phyloP scores from a whole-genome alignment of 2,888 invertebrate species.

The Himalopsyche kuldschensis region DNA sequence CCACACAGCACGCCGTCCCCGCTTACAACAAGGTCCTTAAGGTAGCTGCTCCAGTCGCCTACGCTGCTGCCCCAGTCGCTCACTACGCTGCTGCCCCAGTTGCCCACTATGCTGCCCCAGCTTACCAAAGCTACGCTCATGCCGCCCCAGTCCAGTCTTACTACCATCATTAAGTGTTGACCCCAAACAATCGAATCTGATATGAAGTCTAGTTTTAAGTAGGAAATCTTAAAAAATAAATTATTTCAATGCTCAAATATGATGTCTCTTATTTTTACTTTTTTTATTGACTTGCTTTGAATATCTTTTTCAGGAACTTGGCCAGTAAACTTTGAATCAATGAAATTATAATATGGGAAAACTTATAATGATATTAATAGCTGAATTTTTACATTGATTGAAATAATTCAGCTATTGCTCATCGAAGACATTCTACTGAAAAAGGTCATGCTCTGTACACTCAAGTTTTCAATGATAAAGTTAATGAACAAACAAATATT shows the following conservation, averaged over 20 bases:
- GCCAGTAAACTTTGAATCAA: too few relatives aligned
- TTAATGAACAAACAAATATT: too few relatives aligned
- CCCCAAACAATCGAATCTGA: not conserved
- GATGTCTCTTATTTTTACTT: not conserved
- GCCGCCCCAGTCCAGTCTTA: conserved; percentile 14
- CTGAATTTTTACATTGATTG: too few relatives aligned
- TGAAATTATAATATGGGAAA: too few relatives aligned
- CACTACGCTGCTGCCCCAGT: conserved; percentile 10
- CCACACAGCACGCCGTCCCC: too few relatives aligned
- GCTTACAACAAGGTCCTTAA: conserved; percentile 32
- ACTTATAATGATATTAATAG: too few relatives aligned
- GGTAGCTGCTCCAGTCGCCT: conserved; percentile 5
- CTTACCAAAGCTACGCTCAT: not conserved
- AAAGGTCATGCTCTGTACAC: too few relatives aligned
- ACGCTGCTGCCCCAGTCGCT: not conserved
- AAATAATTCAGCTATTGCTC: too few relatives aligned
- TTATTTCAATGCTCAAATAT: not conserved
- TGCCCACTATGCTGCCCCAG: conserved; percentile 11
- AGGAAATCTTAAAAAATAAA: not conserved
- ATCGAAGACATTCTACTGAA: too few relatives aligned
- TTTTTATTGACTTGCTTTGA: too few relatives aligned
- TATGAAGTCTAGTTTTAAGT: not conserved
- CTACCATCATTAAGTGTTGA: not conserved
- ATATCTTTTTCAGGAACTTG: too few relatives aligned
- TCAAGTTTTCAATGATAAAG: too few relatives aligned